Evolutionary conservation across 2,113 vertebrate species (phyloP), one percentile per base, ranked within the genome.

Genomic region (Salvator merianae): DNA sequence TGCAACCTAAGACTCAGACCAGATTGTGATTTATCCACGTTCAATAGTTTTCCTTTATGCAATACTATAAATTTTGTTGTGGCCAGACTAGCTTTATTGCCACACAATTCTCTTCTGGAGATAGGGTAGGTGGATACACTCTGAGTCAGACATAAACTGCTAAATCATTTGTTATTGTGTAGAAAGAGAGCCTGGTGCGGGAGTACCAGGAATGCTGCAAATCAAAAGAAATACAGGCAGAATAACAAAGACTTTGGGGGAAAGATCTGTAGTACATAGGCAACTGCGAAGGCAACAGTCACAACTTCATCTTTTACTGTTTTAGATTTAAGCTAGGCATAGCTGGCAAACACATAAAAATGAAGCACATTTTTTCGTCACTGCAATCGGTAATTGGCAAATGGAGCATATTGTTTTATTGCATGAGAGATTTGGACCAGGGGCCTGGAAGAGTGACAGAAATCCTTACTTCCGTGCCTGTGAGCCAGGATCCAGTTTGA

Each of bases 161-260:
- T 71, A 38, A 71, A 81, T 81, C 32, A 81, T 71, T 70, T 71
- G 32, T 38, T 13, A 30, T 18, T 81, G 24, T 30, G 24, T 47
- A 20, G 36, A 55, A 81, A 36, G 36, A 3, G 79, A n/a, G 26
- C n/a, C 38, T 30, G 32, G 72, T 20, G 62, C 71, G 86, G 76
- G 28, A 40, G 0, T 0, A 77, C 40, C 2, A 38, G 9, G 34
- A 43, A 65, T 28, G 13, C 1, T 43, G 26, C 0, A 80, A 47
- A 30, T 77, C 12, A 86, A 43, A 53, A 82, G 2, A 32, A 71
- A 38, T 28, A 7, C 10, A 32, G 36, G 30, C 32, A 3, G 26
- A 75, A 20, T 83, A 43, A 8, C 4, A 85, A 82, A 53, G 82
- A 83, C 20, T 24, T 10, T 66, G 30, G 22, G 50, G 72, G 36